A percentile compares a stretch with the other conserved stretches of the same genome.
Evolutionary conservation across 37 sponge, comb jelly and placozoan species (phyloP).

Genomic region (Petrosia ficiformis): DNA sequence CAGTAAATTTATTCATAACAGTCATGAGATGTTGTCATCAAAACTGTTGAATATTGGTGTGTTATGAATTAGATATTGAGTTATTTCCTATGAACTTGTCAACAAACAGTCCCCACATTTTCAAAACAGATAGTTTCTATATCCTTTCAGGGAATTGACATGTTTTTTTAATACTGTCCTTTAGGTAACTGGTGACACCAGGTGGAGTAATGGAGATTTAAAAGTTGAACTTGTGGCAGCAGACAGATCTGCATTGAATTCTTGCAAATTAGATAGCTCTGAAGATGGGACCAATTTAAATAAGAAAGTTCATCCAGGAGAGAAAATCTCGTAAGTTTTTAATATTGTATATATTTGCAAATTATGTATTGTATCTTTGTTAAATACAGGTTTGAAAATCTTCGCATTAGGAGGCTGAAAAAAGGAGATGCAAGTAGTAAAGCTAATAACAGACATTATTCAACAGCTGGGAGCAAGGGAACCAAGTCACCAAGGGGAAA

Average conservation of each 20-base stretch:
- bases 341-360: neutral
- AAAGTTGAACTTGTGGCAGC: neutral
- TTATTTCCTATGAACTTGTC: no score
- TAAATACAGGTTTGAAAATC: constrained; percentile 64
- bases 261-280: neutral
- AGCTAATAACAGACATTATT: constrained; percentile 11
- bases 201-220: no score
- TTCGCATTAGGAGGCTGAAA: constrained; percentile 67
- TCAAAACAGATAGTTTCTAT: no score
- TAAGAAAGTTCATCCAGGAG: neutral
- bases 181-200: no score
- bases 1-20: no score
- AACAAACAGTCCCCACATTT: no score
- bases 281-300: neutral
- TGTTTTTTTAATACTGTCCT: no score
- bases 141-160: no score
- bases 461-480: constrained; percentile 17
- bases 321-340: neutral
- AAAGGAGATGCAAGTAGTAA: constrained; percentile 11
- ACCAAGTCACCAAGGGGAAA: constrained; percentile 2
- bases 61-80: no score
- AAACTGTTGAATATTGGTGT: no score
- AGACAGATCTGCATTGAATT: neutral
- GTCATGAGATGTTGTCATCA: no score
- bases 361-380: neutral